Evolutionary conservation across 2,888 invertebrate species (phyloP), one percentile per base, ranked within the genome.

Genomic region (Cephus pulcher): DNA sequence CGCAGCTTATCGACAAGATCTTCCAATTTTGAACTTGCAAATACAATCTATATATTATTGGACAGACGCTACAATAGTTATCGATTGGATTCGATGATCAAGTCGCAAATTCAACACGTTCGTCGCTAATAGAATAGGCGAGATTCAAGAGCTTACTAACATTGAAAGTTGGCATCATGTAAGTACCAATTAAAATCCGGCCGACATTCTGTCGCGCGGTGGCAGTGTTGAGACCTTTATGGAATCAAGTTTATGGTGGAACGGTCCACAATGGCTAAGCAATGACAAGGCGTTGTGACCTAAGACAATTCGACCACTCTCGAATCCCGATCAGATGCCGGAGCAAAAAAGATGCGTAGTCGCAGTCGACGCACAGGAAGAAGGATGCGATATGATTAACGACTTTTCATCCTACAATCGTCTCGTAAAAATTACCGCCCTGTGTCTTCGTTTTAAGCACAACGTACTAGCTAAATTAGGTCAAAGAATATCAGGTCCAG

Each of bases 141-240:
- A 78, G 33, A 80, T 80, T 30, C 80, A 80, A 70, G 56, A 75
- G 30, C 37, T 76, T 12, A 76, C 78, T 4, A 23, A 15, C 12
- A 71, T 76, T 11, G 71, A 76, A 30, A n/a, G 69, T 15, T 78
- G 76, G 80, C 37, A 35, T 37, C 80, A 80, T 30, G 78, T 80
- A 0, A n/a, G 34, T 1, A 70, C 77, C 6, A 34, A 68, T 69
- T 76, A 79, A 11, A 79, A 77, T 35, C 79, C 79, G 37, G 79
- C 79, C 1, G 79, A 79, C 23, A 73, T 73, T 23, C 34, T 79
- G 3, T 79, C 78, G 3, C 76, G 76, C 9, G 78, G 78, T 3
- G 11, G 37, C 12, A 75, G 34, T 23, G 34, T 75, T 11, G 73
- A 69, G 30, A 34, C 35, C 23, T n/a, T 78, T 35, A 75, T 32